phyloP scores from a whole-genome alignment of 2,797 vertebrate genomes.

The Merluccius polli region DNA sequence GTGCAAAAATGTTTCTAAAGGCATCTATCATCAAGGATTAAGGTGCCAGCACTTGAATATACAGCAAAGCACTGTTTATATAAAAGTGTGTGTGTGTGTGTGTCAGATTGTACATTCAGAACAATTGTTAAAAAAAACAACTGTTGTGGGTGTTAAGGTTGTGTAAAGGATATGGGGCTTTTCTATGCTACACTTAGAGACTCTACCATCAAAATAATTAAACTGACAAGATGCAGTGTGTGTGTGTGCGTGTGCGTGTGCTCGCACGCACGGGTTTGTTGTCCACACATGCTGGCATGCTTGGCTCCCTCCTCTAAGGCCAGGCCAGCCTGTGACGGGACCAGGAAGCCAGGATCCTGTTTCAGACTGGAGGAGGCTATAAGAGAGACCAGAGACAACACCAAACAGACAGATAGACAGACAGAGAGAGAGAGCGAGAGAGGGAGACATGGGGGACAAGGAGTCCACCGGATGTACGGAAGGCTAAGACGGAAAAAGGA shows the following conservation, averaged over 20 bases:
- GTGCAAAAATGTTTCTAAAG: not conserved
- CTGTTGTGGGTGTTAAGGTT: constrained; percentile 18
- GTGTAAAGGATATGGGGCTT: constrained; percentile 32
- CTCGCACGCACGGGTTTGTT: constrained; percentile 30
- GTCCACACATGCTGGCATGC: constrained; percentile 58
- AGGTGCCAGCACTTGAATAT: not conserved
- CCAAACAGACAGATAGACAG: constrained; percentile 39
- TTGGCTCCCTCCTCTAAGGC: constrained; percentile 58
- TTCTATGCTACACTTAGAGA: constrained; percentile 37
- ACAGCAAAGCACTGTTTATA: not conserved
- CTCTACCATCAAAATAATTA: constrained; percentile 17
- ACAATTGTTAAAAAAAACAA: no score
- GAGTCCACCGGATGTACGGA: constrained; percentile 21
- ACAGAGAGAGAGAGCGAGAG: constrained; percentile 16
- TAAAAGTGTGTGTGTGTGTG: constrained; percentile 4
- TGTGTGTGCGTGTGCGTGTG: constrained; percentile 5
- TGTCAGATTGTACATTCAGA: not conserved
- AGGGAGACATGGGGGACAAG: constrained; percentile 15
- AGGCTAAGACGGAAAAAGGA: not conserved
- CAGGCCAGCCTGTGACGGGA: constrained; percentile 56
- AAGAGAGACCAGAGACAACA: constrained; percentile 65
- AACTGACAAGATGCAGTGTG: not conserved
- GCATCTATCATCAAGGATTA: constrained; percentile 12
- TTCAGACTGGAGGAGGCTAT: constrained; percentile 84
- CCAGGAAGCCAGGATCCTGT: constrained; percentile 78